These are phyloP conservation scores for Brachypterus glaber DNA, from an alignment of 2,888 invertebrate species.

Conservation along the genomic window DNA sequence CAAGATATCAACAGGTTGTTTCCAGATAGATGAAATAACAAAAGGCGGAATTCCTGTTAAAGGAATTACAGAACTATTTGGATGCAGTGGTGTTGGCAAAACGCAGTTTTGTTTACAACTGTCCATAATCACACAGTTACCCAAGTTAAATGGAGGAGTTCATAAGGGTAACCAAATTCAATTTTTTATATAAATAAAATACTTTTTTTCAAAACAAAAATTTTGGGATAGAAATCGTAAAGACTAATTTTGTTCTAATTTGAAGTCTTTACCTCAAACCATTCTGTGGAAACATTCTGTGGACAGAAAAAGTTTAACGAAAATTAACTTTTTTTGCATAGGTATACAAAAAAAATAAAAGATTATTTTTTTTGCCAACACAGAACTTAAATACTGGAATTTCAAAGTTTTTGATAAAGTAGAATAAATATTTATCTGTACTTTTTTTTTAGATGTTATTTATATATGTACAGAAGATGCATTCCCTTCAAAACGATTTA, in stretches of 20 bases:
- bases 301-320: too few species aligned
- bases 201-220: not conserved
- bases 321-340: too few species aligned
- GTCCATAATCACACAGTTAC: conserved; percentile 54
- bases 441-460: conserved; percentile 45
- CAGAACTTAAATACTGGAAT: too few species aligned
- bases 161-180: conserved; percentile 36
- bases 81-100: conserved; percentile 74
- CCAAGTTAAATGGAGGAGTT: conserved; percentile 45
- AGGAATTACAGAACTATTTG: conserved; percentile 68
- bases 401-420: too few species aligned
- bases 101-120: conserved; percentile 71
- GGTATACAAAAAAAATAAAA: too few species aligned
- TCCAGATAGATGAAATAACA: conserved; percentile 48
- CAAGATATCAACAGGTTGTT: conserved; percentile 48
- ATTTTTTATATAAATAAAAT: conserved; percentile 18
- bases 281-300: too few species aligned
- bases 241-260: too few species aligned
- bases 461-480: conserved; percentile 71
- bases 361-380: too few species aligned
- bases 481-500: conserved; percentile 61
- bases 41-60: conserved; percentile 58
- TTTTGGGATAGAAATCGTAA: too few species aligned
- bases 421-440: too few species aligned
- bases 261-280: too few species aligned